Percentiles rank a stretch among this genome's conserved stretches.
phyloP scores from a whole-genome alignment of 1,140 invertebrate species.

The Elymnias hypermnestra region DNA sequence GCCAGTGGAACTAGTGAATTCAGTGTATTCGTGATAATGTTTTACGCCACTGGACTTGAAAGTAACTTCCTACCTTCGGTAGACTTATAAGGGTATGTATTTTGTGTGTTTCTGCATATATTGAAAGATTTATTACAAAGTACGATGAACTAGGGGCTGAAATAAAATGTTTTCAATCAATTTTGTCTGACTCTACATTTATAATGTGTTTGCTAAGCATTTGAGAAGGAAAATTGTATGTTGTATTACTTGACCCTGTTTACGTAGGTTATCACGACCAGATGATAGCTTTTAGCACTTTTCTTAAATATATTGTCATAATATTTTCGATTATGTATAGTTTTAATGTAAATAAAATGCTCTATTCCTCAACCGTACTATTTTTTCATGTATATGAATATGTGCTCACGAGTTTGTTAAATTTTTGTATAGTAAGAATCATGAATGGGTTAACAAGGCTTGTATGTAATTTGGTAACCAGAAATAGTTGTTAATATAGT shows the following conservation, averaged over 20 bases:
- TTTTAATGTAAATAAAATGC: no score
- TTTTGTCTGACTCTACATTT: background rate
- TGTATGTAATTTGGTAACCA: no score
- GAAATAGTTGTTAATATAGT: no score
- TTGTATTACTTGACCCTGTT: conserved; percentile 12
- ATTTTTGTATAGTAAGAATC: background rate
- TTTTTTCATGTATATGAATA: background rate
- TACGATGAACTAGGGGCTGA: background rate
- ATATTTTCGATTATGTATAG: conserved; percentile 1
- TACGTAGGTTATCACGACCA: conserved; percentile 51
- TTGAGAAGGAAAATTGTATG: conserved; percentile 1
- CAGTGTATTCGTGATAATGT: conserved; percentile 67
- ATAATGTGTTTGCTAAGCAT: no score
- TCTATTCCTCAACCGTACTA: no score
- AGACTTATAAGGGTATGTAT: conserved; percentile 67
- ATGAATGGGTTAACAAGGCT: no score
- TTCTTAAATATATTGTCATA: background rate
- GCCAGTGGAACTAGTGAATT: conserved; percentile 61
- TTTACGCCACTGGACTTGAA: conserved; percentile 54
- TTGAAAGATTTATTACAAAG: conserved; percentile 20
- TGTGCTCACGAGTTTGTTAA: background rate
- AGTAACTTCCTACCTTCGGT: conserved; percentile 51
- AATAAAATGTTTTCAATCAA: background rate
- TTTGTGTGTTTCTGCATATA: conserved; percentile 58
- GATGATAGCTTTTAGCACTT: conserved; percentile 47